Percentiles rank a stretch among this genome's conserved stretches.
Conservation (phyloP, 2,113 vertebrate genomes). For the Paracanthobrama guichenoti region DNA sequence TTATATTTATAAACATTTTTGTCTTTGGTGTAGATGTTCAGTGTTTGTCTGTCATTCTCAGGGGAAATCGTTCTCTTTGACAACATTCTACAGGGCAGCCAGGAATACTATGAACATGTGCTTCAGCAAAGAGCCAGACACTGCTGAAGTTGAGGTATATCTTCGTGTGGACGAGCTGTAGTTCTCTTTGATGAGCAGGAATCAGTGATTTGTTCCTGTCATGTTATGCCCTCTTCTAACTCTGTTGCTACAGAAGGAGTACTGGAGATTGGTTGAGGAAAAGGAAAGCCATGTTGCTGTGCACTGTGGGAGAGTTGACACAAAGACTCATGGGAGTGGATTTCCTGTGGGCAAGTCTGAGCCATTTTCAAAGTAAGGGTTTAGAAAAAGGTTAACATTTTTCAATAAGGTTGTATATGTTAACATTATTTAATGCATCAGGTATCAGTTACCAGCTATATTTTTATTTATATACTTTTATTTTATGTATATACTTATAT, state of each 20-base stretch:
- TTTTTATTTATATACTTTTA: no score
- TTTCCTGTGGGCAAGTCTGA: conserved; percentile 90
- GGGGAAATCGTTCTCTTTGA: conserved; percentile 90
- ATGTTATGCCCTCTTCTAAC: not conserved
- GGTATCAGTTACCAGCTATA: no score
- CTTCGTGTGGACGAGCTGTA: not conserved
- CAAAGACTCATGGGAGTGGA: conserved; percentile 87
- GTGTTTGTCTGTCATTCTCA: conserved; percentile 64
- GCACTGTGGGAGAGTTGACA: conserved; percentile 89
- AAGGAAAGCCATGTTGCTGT: conserved; percentile 89
- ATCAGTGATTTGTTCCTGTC: not conserved
- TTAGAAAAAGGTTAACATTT: not conserved
- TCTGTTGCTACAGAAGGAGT: conserved; percentile 80
- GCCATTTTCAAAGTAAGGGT: conserved; percentile 85
- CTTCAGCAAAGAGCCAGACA: conserved; percentile 85
- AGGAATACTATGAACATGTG: conserved; percentile 93
- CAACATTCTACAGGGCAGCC: conserved; percentile 88
- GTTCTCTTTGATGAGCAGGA: not conserved
- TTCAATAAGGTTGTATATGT: no score
- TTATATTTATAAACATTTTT: not conserved
- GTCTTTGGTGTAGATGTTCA: conserved; percentile 23
- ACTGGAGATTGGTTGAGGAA: conserved; percentile 88
- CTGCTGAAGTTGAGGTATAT: conserved; percentile 87
- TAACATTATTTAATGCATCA: no score
- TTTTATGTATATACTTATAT: no score